Evolutionary conservation across 2,888 invertebrate species (phyloP).

Genomic region (Lasioglossum figueresi): DNA sequence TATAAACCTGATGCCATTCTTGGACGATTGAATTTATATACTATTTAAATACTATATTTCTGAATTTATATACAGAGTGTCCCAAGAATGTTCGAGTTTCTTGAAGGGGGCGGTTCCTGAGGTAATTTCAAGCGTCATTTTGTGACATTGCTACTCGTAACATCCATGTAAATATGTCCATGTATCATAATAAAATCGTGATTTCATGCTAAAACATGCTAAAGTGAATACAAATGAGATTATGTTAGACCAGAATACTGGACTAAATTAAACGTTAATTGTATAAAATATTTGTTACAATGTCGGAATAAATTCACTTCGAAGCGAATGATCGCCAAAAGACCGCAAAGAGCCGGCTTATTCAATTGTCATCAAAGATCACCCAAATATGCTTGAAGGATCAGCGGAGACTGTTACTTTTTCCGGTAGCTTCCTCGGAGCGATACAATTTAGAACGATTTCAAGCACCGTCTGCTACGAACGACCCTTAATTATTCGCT

Average conservation of each 20-base stretch:
- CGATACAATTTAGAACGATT: background rate
- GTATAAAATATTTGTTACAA: background rate
- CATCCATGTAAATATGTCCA: too few species aligned
- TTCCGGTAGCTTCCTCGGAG: background rate
- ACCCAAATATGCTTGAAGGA: background rate
- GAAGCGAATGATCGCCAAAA: background rate
- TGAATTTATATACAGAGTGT: too few species aligned
- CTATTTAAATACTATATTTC: too few species aligned
- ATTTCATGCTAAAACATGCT: background rate
- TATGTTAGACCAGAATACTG: background rate
- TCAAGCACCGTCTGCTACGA: background rate
- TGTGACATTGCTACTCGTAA: too few species aligned
- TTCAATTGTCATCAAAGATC: background rate
- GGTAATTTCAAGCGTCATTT: too few species aligned
- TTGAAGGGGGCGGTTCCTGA: too few species aligned
- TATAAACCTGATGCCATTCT: too few species aligned
- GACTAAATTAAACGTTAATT: background rate
- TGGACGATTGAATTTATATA: too few species aligned
- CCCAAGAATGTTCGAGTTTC: too few species aligned
- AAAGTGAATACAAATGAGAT: background rate
- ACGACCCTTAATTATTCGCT: background rate
- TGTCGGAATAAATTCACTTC: background rate
- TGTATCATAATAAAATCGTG: background rate
- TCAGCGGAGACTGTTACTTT: background rate
- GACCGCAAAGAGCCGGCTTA: background rate